A percentile compares a stretch with the other conserved stretches of the same genome.
phyloP scores from a whole-genome alignment of 2,113 vertebrate species.

The Bambusicola thoracicus region DNA sequence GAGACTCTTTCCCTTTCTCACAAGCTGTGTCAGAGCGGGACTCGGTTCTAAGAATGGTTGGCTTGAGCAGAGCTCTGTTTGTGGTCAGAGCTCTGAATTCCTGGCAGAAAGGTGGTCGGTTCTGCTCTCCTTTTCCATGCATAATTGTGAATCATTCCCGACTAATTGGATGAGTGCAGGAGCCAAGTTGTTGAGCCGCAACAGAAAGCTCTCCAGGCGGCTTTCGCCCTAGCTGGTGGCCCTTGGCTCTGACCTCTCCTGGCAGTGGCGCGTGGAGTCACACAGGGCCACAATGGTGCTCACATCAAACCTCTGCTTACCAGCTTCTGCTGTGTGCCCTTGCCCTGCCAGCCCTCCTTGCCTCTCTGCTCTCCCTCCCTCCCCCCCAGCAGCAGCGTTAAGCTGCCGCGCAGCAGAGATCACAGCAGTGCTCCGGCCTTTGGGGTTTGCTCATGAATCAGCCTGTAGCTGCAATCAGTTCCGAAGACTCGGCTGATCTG shows the following conservation, averaged over 20 bases:
- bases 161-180: not conserved
- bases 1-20: not conserved
- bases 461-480: not conserved
- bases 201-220: not conserved
- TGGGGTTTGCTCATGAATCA: not conserved
- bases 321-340: not conserved
- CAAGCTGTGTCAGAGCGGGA: not conserved
- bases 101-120: not conserved
- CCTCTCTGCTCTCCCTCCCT: not conserved
- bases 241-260: not conserved
- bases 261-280: not conserved
- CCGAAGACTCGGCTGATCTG: not conserved
- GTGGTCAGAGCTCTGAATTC: not conserved
- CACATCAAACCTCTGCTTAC: not conserved
- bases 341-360: not conserved
- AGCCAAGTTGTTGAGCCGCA: not conserved
- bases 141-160: not conserved
- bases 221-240: not conserved
- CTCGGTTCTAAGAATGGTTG: slow-evolving; percentile 17
- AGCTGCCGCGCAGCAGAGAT: not conserved
- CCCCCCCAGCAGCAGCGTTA: not conserved
- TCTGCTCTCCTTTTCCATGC: not conserved
- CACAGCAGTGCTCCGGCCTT: not conserved
- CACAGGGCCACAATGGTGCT: fast-evolving
- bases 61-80: not conserved